These are phyloP conservation scores for Batillaria attramentaria DNA, from an alignment of 1,140 invertebrate genomes.

Conservation along the genomic window DNA sequence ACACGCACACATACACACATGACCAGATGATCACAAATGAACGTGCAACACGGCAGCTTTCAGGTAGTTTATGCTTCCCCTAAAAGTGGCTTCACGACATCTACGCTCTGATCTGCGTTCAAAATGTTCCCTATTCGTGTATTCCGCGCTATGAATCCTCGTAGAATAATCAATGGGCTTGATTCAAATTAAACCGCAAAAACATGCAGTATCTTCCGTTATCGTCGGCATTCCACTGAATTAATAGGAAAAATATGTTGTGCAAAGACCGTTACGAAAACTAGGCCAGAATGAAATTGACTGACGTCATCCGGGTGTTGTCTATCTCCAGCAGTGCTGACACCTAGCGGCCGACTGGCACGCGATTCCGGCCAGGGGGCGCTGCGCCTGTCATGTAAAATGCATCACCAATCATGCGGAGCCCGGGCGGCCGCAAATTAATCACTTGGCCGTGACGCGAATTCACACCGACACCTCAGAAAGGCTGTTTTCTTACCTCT, in stretches of 20 bases:
- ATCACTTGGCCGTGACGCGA: not conserved
- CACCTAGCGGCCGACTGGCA: not conserved
- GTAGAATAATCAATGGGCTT: no score
- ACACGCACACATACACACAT: no score
- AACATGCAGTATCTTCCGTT: no score
- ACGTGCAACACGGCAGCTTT: no score
- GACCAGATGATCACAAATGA: no score
- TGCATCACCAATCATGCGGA: slow-evolving; percentile 21
- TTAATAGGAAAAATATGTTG: not conserved
- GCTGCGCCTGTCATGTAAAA: not conserved
- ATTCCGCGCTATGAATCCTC: no score
- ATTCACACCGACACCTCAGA: not conserved
- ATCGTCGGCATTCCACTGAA: not conserved
- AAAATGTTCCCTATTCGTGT: no score
- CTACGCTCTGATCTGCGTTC: no score
- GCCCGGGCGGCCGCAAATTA: slow-evolving; percentile 4
- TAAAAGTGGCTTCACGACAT: no score
- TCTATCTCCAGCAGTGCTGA: not conserved
- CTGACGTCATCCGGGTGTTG: not conserved
- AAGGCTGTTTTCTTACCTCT: no score
- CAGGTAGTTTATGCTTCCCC: no score
- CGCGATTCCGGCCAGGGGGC: slow-evolving; percentile 12
- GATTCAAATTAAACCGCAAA: no score
- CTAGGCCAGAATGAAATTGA: not conserved
- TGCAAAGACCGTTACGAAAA: not conserved